Evolutionary conservation across 2,113 vertebrate genomes (phyloP), one percentile per base, ranked within the genome.

Genomic region (Dicerorhinus sumatrensis): DNA sequence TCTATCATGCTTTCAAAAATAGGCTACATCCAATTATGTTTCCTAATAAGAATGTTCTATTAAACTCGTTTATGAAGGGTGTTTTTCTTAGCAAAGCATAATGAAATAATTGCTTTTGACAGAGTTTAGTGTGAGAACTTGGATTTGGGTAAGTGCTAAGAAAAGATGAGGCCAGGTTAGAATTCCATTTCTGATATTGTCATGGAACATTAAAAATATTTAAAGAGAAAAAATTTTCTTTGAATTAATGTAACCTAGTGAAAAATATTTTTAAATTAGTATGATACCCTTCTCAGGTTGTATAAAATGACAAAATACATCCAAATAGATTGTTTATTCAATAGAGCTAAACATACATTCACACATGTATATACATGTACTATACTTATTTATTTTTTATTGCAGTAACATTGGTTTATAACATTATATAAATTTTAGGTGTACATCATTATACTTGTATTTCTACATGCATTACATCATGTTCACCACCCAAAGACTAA

Each of bases 251-350:
- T 67, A 54, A 67, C 12, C 20, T 75, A n/a, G 6, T 81, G 25
- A 93, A 87, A 87, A 82, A 86, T 58, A 87, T 51, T 72, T 76
- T 86, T 16, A 42, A 63, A 54, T 93, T 92, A 51, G 23, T 42
- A 27, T 36, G 14, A 1, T 8, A 0, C 14, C 2, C 18, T 73
- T 83, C 27, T 80, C 36, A 88, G 23, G 48, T 91, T 84, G 5
- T 29, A 16, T 80, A 88, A 86, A 85, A 69, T 62, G 12, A 6
- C 82, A 48, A 86, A 81, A 48, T 81, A 18, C 8, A 25, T n/a
- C 33, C 36, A 88, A 83, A n/a, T 31, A 91, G 1, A 58, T 77
- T 72, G 5, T 29, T 85, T 92, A 51, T 56, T 90, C 56, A 31
- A 21, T 65, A 88, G 8, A 2, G 2, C 9, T 91, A 94, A 94